A percentile compares a stretch with the other conserved stretches of the same genome.
Evolutionary conservation across 1,140 invertebrate genomes (phyloP).

Genomic region (Drosophila aff.): DNA sequence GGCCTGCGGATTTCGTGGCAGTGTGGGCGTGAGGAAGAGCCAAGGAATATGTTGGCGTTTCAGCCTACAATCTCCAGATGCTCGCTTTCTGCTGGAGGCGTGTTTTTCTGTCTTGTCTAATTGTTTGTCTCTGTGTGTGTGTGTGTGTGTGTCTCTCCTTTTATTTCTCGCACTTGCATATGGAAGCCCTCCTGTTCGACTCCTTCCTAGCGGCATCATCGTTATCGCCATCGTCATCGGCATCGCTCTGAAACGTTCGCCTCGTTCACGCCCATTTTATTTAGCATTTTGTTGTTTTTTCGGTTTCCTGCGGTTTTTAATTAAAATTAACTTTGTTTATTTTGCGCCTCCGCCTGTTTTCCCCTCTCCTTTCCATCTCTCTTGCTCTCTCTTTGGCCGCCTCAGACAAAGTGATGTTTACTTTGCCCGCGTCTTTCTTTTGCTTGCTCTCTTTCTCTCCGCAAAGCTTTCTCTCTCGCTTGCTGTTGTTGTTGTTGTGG

Average conservation of each 20-base stretch:
- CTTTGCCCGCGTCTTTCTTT: constrained; percentile 50
- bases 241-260: constrained; percentile 21
- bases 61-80: constrained; percentile 44
- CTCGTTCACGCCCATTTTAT: constrained; percentile 69
- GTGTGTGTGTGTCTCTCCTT: constrained; percentile 21
- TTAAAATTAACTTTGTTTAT: constrained; percentile 84
- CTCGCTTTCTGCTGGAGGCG: constrained; percentile 16
- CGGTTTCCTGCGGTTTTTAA: constrained; percentile 80
- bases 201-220: constrained; percentile 5
- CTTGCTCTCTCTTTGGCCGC: background rate
- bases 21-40: background rate
- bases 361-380: background rate
- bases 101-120: constrained; percentile 13
- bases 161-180: constrained; percentile 57
- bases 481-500: constrained; percentile 43
- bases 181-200: constrained; percentile 27
- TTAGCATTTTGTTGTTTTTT: constrained; percentile 78
- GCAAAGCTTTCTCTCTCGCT: background rate
- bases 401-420: constrained; percentile 73
- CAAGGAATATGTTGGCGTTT: constrained; percentile 16
- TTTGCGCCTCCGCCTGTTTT: constrained; percentile 55
- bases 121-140: constrained; percentile 4
- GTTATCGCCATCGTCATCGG: constrained; percentile 46
- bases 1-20: constrained; percentile 29
- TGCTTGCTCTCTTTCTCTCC: background rate